Base-by-base conservation (phyloP, 2,888 invertebrate species). In the Colletes collaris region DNA sequence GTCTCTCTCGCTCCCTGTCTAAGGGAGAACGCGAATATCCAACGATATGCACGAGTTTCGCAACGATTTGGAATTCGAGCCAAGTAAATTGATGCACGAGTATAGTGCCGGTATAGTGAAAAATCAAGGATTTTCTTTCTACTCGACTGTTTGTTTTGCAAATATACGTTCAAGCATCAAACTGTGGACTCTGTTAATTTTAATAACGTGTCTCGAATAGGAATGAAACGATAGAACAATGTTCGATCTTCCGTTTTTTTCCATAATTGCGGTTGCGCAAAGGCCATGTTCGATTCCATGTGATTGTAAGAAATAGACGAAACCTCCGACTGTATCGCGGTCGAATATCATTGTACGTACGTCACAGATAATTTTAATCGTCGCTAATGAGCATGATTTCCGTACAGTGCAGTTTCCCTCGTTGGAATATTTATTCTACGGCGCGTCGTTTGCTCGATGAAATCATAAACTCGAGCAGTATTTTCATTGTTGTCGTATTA, bases 291-390 rank as follows among this genome's bases (percentile, higher is more conserved):
- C 16, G 53, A 64, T 59, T 46, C 19, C 46, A 50, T 10, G 13
- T 3, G 63, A 44, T 58, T 27, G n/a, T 4, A 13, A 60, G 64
- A 53, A 73, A 58, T 46, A 58, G 40, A 16, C 44, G 60, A 72
- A 58, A 71, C 62, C 35, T 13, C 5, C 6, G 16, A 11, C 44
- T 10, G 62, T 70, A 50, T 52, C 64, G 65, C 49, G 19, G 59
- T 37, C 59, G 40, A 73, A 77, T 79, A 78, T 77, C 68, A 65
- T 27, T 13, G 55, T 16, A 50, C 50, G 19, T 13, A 4, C 79
- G 78, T 79, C 79, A 77, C 68, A 52, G 79, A 73, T 78, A 68
- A 78, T 79, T 79, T 69, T 77, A 79, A 69, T 73, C 52, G 60
- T 77, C 8, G 55, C 52, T 46, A 79, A 73, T 69, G 52, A 52